phyloP scores from a whole-genome alignment of 2,113 vertebrate species.

The Sinocyclocheilus rhinocerous region DNA sequence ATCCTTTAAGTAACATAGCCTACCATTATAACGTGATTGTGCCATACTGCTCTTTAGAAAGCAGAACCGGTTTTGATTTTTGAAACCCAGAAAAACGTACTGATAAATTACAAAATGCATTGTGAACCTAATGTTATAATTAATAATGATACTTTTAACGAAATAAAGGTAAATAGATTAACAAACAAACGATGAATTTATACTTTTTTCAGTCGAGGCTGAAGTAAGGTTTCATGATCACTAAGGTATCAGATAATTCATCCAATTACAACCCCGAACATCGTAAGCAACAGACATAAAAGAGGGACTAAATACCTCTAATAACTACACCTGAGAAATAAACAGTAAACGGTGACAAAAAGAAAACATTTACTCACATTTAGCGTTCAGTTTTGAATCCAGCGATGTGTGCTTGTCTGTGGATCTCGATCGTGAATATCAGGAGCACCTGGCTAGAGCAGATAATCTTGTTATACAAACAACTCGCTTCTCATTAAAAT shows the following conservation, averaged over 20 bases:
- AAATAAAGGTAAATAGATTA: background rate
- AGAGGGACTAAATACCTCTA: background rate
- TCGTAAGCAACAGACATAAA: background rate
- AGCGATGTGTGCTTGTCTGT: background rate
- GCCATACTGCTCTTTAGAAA: too few relatives aligned
- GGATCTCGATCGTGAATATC: background rate
- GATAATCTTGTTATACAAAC: too few relatives aligned
- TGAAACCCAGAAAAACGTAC: too few relatives aligned
- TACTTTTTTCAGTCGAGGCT: background rate
- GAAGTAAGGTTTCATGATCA: background rate
- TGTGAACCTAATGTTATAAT: too few relatives aligned
- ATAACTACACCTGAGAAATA: background rate
- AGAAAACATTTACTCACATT: background rate
- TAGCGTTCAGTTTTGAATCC: background rate
- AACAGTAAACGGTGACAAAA: background rate
- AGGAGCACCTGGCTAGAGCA: background rate
- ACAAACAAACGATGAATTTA: background rate
- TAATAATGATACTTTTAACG: background rate
- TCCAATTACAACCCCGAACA: background rate
- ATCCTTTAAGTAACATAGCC: too few relatives aligned
- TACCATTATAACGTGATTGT: too few relatives aligned
- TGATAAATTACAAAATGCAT: too few relatives aligned
- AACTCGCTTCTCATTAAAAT: too few relatives aligned
- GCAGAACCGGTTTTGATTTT: too few relatives aligned
- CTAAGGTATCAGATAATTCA: background rate